Base-by-base conservation (phyloP, 2,113 vertebrate species). In the Amphilophus citrinellus region DNA sequence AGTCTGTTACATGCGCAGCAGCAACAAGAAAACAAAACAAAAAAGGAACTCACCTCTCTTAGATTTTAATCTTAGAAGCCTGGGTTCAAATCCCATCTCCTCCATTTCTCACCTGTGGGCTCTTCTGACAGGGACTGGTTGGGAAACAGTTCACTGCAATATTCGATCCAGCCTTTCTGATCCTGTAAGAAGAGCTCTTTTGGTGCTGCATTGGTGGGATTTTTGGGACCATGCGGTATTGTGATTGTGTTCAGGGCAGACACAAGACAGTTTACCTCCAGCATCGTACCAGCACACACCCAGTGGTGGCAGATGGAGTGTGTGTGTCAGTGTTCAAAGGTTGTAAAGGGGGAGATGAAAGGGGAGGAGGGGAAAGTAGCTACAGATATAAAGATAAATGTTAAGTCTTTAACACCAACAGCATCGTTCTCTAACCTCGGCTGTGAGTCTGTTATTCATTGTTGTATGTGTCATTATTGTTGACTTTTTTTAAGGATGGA, bases 311-410 rank as follows among this genome's bases (percentile, higher is more conserved):
- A 17, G 50, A 10, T 17, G 20, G 57, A 61, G 84, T 89, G 90
- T 91, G 92, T 92, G 91, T 94, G 92, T 94, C 92, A 94, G 95
- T 95, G 92, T 96, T 95, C 79, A 85, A 76, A 82, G 44, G 35
- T 77, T 27, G 20, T 39, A 44, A 60, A 47, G 20, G 58, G 78
- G 60, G 68, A 47, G 32, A 22, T 32, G 18, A 56, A 57, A 59
- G 32, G 58, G 59, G 80, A 47, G 76, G 60, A 30, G 56, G 66
- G 37, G 44, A n/a, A 79, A 87, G 83, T 57, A 66, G 82, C 80
- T 83, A 77, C 83, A 65, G 50, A 80, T 85, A 61, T 84, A 79
- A 84, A 76, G 39, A 78, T 86, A 71, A 80, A 0, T 63, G 50
- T 83, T 91, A 77, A 87, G 66, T 84, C 73, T 47, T 84, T 78